phyloP scores from a whole-genome alignment of 2,113 vertebrate species.

The Sorex araneus region DNA sequence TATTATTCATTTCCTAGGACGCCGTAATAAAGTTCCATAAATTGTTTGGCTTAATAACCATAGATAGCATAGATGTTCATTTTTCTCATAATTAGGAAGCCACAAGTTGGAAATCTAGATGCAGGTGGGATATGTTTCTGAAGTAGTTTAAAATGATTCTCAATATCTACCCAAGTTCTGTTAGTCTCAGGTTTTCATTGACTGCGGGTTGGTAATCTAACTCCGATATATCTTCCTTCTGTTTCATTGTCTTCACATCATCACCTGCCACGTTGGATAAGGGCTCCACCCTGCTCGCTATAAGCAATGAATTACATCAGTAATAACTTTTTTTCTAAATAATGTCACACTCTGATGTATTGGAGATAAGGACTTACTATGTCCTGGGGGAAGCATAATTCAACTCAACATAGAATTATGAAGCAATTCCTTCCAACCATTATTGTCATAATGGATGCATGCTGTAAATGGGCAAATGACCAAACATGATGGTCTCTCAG shows the following conservation, averaged over 20 bases:
- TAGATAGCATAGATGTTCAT: not conserved
- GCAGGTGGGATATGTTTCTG: fast-evolving
- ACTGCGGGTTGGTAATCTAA: not conserved
- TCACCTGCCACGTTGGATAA: not conserved
- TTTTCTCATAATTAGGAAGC: not conserved
- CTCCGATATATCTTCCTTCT: not conserved
- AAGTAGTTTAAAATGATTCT: too few species aligned
- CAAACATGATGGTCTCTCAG: too few species aligned
- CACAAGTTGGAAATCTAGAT: not conserved
- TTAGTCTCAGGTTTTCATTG: not conserved
- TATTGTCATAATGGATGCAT: too few species aligned
- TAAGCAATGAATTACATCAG: not conserved
- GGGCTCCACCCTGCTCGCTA: not conserved
- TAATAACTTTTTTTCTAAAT: not conserved
- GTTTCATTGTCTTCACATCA: not conserved
- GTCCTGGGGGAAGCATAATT: not conserved
- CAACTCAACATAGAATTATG: not conserved
- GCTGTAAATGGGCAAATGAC: too few species aligned
- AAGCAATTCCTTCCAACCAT: too few species aligned
- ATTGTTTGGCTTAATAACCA: not conserved
- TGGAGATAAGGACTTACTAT: not conserved
- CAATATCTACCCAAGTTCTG: not conserved
- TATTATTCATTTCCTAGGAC: not conserved
- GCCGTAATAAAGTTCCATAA: not conserved
- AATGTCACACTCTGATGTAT: not conserved